These are phyloP conservation scores for Falco columbarius DNA, from an alignment of 2,797 vertebrate species.

Conservation along the genomic window DNA sequence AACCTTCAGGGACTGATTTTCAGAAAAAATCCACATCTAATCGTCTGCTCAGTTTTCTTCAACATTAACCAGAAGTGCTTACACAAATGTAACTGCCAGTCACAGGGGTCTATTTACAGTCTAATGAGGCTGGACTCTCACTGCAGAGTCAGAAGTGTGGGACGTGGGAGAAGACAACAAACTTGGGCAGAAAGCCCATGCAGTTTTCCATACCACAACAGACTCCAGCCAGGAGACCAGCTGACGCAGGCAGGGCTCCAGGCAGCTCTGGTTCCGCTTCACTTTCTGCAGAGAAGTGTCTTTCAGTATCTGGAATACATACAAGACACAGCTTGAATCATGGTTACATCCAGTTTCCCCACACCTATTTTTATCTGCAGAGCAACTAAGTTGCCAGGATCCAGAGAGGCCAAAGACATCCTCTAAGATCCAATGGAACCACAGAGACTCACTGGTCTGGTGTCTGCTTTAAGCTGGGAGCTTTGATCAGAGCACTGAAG, in stretches of 20 bases:
- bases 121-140: neutral
- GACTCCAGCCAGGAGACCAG: slow-evolving; percentile 95
- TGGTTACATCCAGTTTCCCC: neutral
- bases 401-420: neutral
- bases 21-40: neutral
- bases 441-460: neutral
- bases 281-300: slow-evolving; percentile 98
- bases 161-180: neutral
- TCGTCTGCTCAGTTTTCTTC: neutral
- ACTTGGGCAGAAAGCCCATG: neutral
- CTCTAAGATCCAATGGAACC: neutral
- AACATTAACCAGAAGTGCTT: neutral
- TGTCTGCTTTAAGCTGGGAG: neutral
- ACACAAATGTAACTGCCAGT: neutral
- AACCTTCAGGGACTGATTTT: neutral
- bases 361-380: neutral
- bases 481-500: neutral
- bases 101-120: slow-evolving; percentile 15
- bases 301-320: slow-evolving; percentile 86
- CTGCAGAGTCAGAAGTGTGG: neutral
- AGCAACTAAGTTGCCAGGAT: neutral
- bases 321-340: neutral
- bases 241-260: slow-evolving; percentile 96
- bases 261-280: slow-evolving; percentile 96
- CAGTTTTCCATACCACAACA: slow-evolving; percentile 85